Conservation (phyloP, 2,113 vertebrate species). For the Nothocercus nigrocapillus region DNA sequence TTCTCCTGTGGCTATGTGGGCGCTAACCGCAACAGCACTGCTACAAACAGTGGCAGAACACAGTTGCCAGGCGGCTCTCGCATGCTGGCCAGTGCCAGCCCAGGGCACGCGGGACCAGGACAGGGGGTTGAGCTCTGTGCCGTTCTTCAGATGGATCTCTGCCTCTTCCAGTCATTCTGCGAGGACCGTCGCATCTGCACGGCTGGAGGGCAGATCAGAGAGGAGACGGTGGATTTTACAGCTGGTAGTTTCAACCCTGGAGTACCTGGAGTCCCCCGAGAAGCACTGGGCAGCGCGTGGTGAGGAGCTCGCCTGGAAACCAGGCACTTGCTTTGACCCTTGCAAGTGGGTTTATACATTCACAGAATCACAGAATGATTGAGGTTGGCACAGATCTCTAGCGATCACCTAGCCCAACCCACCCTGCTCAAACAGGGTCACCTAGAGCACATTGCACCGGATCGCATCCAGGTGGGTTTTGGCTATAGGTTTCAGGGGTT, state of each 20-base stretch:
- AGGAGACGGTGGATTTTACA: fast-evolving
- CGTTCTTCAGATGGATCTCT: background rate
- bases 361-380: background rate
- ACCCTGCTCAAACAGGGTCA: too few relatives aligned
- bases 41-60: background rate
- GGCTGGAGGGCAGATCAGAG: fast-evolving
- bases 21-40: background rate
- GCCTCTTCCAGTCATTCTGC: background rate
- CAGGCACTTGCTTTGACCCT: background rate
- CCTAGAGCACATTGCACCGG: too few relatives aligned
- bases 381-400: too few relatives aligned
- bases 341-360: background rate
- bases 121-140: fast-evolving
- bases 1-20: fast-evolving
- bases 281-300: background rate
- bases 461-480: too few relatives aligned
- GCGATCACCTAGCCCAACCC: too few relatives aligned
- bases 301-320: background rate
- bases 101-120: fast-evolving
- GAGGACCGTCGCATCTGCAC: fast-evolving
- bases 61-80: background rate
- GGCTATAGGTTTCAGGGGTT: background rate
- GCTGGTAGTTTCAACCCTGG: background rate
- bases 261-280: background rate
- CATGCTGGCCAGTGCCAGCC: background rate